A percentile compares a stretch with the other conserved stretches of the same genome.
Evolutionary conservation across 1,140 invertebrate genomes (phyloP).

Genomic region (Nasonia longicornis): DNA sequence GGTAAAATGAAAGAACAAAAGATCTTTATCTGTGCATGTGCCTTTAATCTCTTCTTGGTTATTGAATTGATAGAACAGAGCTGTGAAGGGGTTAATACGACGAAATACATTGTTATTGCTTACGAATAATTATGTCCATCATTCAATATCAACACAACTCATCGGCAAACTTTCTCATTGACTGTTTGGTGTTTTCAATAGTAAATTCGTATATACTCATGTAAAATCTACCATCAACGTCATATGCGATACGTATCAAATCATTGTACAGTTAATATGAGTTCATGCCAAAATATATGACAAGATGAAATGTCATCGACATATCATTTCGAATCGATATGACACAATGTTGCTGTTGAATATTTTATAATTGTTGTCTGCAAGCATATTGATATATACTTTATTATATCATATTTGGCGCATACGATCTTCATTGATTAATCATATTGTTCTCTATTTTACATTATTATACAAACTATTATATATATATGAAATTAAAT

Average conservation of each 20-base stretch:
- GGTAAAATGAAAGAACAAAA: neutral
- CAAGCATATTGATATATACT: conserved; percentile 8
- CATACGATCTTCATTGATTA: conserved; percentile 41
- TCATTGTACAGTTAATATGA: neutral
- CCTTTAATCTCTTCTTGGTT: neutral
- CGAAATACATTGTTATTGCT: neutral
- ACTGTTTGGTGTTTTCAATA: conserved; percentile 20
- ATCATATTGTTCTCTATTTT: conserved; percentile 26
- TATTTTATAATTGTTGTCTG: conserved; percentile 21
- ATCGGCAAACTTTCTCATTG: neutral
- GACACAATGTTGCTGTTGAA: neutral
- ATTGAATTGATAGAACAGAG: neutral
- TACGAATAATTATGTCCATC: neutral
- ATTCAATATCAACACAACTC: neutral
- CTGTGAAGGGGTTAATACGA: neutral
- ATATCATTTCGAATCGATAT: neutral
- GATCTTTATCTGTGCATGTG: neutral
- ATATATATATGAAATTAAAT: neutral
- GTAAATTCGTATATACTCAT: neutral
- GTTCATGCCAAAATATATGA: neutral
- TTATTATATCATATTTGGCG: conserved; percentile 39
- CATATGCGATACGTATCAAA: neutral
- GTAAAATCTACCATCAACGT: neutral
- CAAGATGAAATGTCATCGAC: neutral
- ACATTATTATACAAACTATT: neutral